Conservation (phyloP, 2,113 vertebrate genomes). For the Ophiodon elongatus region DNA sequence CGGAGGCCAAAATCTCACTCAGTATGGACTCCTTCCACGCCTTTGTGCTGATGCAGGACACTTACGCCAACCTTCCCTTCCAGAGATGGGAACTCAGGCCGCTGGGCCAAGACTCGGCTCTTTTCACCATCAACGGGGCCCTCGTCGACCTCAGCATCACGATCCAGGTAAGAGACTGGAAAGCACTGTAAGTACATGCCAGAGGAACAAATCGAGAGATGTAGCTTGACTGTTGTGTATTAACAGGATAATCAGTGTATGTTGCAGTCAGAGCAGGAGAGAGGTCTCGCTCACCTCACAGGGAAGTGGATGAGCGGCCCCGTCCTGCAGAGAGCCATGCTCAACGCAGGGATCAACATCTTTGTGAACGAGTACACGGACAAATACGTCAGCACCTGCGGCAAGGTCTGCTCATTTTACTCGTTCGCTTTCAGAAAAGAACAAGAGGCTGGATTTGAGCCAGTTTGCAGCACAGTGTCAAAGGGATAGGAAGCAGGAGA, state of each 20-base stretch:
- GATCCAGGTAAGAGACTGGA: conserved; percentile 83
- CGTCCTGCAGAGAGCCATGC: conserved; percentile 84
- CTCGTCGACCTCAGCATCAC: conserved; percentile 86
- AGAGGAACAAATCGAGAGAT: neutral
- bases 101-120: conserved; percentile 73
- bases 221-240: neutral
- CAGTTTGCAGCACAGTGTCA: neutral
- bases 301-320: conserved; percentile 87
- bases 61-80: conserved; percentile 89
- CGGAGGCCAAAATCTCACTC: conserved; percentile 82
- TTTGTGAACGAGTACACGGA: conserved; percentile 87
- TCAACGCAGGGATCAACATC: conserved; percentile 88
- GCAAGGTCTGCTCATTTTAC: conserved; percentile 80
- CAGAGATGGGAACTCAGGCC: conserved; percentile 90
- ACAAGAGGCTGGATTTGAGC: neutral
- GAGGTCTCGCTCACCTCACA: conserved; percentile 72
- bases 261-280: conserved; percentile 77
- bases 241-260: conserved; percentile 87
- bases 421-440: neutral
- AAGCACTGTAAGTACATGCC: fast-evolving
- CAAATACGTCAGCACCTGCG: conserved; percentile 80
- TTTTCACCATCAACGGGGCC: conserved; percentile 80
- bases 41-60: conserved; percentile 88
- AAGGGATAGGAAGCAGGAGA: neutral
- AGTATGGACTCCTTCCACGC: conserved; percentile 83